These are phyloP conservation scores for Drosophila arawakana DNA, from an alignment of 1,140 invertebrate genomes.

Conservation along the genomic window DNA sequence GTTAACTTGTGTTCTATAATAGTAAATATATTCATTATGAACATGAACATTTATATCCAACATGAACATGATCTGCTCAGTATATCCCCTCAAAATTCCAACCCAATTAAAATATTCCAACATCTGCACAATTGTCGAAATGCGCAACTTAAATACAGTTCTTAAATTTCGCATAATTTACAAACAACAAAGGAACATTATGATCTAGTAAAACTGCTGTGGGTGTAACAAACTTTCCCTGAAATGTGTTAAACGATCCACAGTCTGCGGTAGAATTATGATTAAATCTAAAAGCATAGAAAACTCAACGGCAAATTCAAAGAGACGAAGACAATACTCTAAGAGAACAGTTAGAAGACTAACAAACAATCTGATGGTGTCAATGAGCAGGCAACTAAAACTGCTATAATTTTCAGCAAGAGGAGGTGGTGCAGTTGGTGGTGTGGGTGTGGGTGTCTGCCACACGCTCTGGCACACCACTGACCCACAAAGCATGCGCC, in stretches of 20 bases:
- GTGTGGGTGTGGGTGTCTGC: background rate
- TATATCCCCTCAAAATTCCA: no score
- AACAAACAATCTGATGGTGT: conserved; percentile 66
- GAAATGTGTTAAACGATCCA: conserved; percentile 58
- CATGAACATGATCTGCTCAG: no score
- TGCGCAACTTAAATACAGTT: background rate
- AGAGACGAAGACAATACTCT: conserved; percentile 24
- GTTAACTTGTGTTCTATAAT: no score
- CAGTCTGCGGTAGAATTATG: conserved; percentile 52
- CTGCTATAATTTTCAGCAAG: conserved; percentile 31
- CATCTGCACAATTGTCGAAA: no score
- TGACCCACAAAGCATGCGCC: conserved; percentile 76
- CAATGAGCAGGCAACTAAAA: conserved; percentile 51
- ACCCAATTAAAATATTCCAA: no score
- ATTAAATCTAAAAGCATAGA: conserved; percentile 47
- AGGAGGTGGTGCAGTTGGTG: background rate
- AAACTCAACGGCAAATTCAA: conserved; percentile 24
- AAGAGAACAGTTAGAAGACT: conserved; percentile 56
- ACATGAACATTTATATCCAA: no score
- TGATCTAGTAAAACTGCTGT: conserved; percentile 1
- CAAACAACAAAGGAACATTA: conserved; percentile 17
- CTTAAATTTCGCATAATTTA: conserved; percentile 10
- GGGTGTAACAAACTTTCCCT: conserved; percentile 57
- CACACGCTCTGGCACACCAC: conserved; percentile 23
- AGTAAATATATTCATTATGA: no score